phyloP scores from a whole-genome alignment of 2,797 vertebrate species.

The Spinibarbus caldwelli region DNA sequence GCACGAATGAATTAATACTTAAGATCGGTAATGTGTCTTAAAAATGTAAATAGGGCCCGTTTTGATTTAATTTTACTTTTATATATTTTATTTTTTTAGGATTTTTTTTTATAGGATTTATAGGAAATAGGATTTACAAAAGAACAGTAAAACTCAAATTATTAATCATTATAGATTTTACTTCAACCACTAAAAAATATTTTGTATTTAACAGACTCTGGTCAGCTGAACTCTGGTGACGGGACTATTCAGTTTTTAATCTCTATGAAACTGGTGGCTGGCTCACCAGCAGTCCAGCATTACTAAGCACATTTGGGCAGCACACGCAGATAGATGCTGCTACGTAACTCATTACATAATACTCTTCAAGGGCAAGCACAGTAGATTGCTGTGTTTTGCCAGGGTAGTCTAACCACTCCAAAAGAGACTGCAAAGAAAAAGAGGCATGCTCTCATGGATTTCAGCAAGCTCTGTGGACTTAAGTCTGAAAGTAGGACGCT shows the following conservation, averaged over 20 bases:
- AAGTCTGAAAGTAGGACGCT: constrained; percentile 56
- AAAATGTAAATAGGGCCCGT: too few species aligned
- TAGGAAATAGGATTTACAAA: background rate
- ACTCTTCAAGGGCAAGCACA: constrained; percentile 55
- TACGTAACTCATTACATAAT: constrained; percentile 57
- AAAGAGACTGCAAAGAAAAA: background rate
- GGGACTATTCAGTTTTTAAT: constrained; percentile 30
- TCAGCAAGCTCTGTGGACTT: constrained; percentile 46
- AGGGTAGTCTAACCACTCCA: background rate
- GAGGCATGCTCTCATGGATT: constrained; percentile 10
- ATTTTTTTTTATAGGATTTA: background rate
- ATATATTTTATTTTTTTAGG: too few species aligned
- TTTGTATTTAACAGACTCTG: background rate
- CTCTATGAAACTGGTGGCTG: constrained; percentile 8
- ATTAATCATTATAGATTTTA: background rate
- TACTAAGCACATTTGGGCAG: constrained; percentile 53
- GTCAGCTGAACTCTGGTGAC: background rate
- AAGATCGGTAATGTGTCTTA: too few species aligned
- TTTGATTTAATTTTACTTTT: too few species aligned
- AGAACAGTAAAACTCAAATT: background rate
- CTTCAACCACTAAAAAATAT: background rate
- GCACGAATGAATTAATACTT: background rate
- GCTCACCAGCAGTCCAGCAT: constrained; percentile 38
- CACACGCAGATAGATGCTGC: constrained; percentile 29
- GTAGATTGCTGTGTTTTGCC: constrained; percentile 25